These are phyloP conservation scores for Bufo gargarizans DNA, from an alignment of 2,113 vertebrate species.

Conservation along the genomic window DNA sequence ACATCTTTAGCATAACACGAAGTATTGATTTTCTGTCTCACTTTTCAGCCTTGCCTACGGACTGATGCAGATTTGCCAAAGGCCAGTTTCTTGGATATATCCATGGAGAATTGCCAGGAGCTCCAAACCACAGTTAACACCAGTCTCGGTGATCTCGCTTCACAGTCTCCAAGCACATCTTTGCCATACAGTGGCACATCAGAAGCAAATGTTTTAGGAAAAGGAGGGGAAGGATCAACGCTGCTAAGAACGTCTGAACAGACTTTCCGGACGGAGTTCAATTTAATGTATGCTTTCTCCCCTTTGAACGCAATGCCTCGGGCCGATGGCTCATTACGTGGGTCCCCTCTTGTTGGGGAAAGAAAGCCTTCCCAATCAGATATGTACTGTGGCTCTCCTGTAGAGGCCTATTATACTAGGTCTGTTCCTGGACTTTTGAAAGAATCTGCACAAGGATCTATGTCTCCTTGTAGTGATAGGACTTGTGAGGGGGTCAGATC, in stretches of 20 bases:
- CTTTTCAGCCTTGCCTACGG: conserved; percentile 83
- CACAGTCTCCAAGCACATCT: conserved; percentile 73
- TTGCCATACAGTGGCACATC: conserved; percentile 67
- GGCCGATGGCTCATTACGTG: conserved; percentile 76
- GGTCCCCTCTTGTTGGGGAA: conserved; percentile 75
- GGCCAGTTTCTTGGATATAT: conserved; percentile 78
- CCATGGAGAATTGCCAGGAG: conserved; percentile 80
- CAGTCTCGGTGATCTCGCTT: conserved; percentile 74
- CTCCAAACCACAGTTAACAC: conserved; percentile 76
- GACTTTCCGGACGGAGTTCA: conserved; percentile 98
- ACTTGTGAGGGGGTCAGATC: conserved; percentile 84
- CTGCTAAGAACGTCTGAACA: conserved; percentile 84
- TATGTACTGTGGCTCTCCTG: conserved; percentile 81
- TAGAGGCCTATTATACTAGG: conserved; percentile 85
- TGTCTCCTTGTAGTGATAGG: conserved; percentile 85
- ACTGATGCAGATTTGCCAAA: conserved; percentile 82
- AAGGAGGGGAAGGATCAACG: conserved; percentile 74
- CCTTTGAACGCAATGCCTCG: conserved; percentile 93
- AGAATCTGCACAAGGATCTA: conserved; percentile 79
- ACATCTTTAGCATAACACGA: too few species aligned
- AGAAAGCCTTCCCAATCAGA: conserved; percentile 84
- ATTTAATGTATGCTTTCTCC: conserved; percentile 98
- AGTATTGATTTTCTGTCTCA: background rate
- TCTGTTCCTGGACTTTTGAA: conserved; percentile 82
- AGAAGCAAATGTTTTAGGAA: conserved; percentile 73